A percentile compares a stretch with the other conserved stretches of the same genome.
Conservation (phyloP, 2,113 vertebrate species). For the Pogona vitticeps region DNA sequence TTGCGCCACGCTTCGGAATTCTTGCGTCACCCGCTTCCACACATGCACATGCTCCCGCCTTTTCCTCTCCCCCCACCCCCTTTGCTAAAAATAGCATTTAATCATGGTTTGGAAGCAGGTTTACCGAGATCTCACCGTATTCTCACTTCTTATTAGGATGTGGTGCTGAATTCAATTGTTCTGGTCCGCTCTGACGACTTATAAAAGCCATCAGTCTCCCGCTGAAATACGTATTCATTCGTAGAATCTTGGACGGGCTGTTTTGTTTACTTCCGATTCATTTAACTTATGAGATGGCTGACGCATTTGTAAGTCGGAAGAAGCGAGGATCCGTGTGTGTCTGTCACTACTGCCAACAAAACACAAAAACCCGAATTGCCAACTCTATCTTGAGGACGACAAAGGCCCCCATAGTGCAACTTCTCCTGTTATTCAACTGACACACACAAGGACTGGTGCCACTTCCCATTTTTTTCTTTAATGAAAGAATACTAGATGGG, state of each 20-base stretch:
- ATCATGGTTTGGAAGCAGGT: no score
- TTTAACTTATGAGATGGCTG: no score
- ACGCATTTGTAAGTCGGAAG: not conserved
- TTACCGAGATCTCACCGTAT: not conserved
- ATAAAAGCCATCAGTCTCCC: no score
- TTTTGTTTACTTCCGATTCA: no score
- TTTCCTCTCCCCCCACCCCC: not conserved
- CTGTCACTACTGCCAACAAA: not conserved
- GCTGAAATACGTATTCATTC: no score
- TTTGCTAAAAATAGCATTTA: not conserved
- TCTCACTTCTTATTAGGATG: no score
- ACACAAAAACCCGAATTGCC: not conserved
- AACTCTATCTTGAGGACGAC: not conserved
- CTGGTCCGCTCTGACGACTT: no score
- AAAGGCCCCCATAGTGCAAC: not conserved
- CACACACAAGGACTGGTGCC: no score
- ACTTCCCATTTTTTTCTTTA: rapidly evolving
- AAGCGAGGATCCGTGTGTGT: not conserved
- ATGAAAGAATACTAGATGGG: no score
- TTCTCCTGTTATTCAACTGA: not conserved
- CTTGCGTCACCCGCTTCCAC: not conserved
- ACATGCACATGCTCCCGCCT: not conserved
- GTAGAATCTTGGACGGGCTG: no score
- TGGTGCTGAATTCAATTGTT: not conserved
- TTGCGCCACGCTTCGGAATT: not conserved